Percentiles rank a stretch among this genome's conserved stretches.
phyloP scores from a whole-genome alignment of 2,113 vertebrate species.

The Dissostichus mawsoni region DNA sequence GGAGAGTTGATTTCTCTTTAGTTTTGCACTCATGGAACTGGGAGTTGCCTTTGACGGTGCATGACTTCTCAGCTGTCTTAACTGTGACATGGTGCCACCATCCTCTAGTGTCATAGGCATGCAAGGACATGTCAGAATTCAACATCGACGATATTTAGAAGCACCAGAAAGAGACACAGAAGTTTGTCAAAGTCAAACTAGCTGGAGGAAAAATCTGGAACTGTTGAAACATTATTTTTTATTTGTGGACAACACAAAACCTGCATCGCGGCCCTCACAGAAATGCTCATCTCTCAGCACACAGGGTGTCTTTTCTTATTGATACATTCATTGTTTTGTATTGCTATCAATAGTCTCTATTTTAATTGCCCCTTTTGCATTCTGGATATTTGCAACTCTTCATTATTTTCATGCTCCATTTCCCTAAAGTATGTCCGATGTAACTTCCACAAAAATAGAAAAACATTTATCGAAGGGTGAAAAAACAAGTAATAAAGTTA shows the following conservation, averaged over 20 bases:
- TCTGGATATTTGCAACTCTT: constrained; percentile 26
- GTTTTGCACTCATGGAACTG: constrained; percentile 67
- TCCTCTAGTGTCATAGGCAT: constrained; percentile 62
- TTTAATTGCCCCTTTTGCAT: constrained; percentile 25
- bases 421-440: neutral
- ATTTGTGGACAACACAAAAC: constrained; percentile 32
- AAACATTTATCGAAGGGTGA: constrained; percentile 32
- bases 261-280: constrained; percentile 11
- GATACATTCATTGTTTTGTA: constrained; percentile 31
- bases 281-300: constrained; percentile 35
- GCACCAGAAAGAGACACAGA: neutral
- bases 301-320: constrained; percentile 36
- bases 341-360: constrained; percentile 25
- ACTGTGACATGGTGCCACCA: constrained; percentile 51
- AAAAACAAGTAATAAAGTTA: constrained; percentile 14
- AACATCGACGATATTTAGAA: constrained; percentile 35
- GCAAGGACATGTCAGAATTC: constrained; percentile 46
- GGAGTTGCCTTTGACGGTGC: constrained; percentile 58
- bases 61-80: constrained; percentile 47
- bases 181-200: constrained; percentile 14
- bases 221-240: constrained; percentile 50
- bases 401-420: constrained; percentile 12
- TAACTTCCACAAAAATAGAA: constrained; percentile 20
- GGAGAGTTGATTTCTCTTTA: constrained; percentile 51
- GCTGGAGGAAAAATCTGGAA: constrained; percentile 26